Evolutionary conservation across 2,888 invertebrate species (phyloP).

Genomic region (Dromius quadrimaculatus): DNA sequence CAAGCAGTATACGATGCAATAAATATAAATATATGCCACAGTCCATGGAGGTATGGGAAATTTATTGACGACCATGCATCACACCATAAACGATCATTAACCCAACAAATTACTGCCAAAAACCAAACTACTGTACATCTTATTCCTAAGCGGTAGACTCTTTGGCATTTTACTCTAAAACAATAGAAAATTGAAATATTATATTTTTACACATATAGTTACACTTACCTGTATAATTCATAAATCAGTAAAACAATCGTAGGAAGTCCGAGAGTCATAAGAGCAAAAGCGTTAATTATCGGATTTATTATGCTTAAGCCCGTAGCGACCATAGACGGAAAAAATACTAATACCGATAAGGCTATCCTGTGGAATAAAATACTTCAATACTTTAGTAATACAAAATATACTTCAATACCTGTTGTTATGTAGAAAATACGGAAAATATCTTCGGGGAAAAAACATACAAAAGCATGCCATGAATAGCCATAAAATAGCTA

Average conservation of each 20-base stretch:
- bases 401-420: conserved; percentile 67
- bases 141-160: conserved; percentile 79
- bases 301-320: conserved; percentile 80
- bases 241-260: conserved; percentile 75
- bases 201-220: neutral
- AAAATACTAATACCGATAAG: conserved; percentile 72
- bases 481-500: conserved; percentile 86
- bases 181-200: conserved; percentile 38
- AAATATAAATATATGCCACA: conserved; percentile 87
- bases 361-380: conserved; percentile 70
- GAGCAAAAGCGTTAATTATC: conserved; percentile 84
- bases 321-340: conserved; percentile 75
- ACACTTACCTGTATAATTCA: conserved; percentile 75
- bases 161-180: conserved; percentile 72
- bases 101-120: conserved; percentile 81
- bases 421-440: conserved; percentile 74
- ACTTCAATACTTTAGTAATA: conserved; percentile 42
- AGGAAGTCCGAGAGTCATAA: conserved; percentile 81
- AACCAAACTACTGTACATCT: conserved; percentile 77
- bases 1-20: conserved; percentile 82
- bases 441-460: conserved; percentile 78
- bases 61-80: conserved; percentile 82
- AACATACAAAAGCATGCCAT: conserved; percentile 84
- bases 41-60: conserved; percentile 85
- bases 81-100: conserved; percentile 83